A percentile compares a stretch with the other conserved stretches of the same genome.
Conservation (phyloP, 2,888 invertebrate genomes). For the Lypha dubia region DNA sequence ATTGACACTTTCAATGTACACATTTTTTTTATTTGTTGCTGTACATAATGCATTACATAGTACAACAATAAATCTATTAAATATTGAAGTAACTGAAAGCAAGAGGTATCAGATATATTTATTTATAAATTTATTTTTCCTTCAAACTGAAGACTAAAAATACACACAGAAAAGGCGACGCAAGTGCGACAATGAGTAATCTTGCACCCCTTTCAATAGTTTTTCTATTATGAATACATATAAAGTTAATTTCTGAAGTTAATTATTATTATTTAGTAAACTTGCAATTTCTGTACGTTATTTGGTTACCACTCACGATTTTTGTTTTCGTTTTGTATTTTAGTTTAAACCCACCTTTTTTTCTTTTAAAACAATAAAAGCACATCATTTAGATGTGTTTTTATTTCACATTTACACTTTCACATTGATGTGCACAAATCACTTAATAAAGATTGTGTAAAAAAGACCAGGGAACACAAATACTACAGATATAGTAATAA, state of each 20-base stretch:
- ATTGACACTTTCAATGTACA: conserved; percentile 21
- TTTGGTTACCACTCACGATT: conserved; percentile 12
- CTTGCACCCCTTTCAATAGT: conserved; percentile 24
- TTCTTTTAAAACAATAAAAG: conserved; percentile 2
- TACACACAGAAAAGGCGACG: conserved; percentile 51
- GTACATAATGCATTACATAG: conserved; percentile 12
- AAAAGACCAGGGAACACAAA: background rate
- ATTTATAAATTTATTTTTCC: conserved; percentile 59
- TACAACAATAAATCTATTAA: background rate
- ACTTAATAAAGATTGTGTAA: background rate
- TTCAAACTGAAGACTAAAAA: conserved; percentile 59
- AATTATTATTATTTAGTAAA: conserved; percentile 32
- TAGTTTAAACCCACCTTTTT: conserved; percentile 37
- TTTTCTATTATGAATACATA: background rate
- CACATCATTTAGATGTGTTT: background rate
- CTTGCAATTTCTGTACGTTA: conserved; percentile 1
- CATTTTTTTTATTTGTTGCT: conserved; percentile 9
- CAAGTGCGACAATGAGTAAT: conserved; percentile 65
- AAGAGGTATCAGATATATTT: conserved; percentile 68
- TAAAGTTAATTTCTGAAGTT: conserved; percentile 1
- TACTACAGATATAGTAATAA: background rate
- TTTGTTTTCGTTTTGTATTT: conserved; percentile 17
- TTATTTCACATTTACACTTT: conserved; percentile 5
- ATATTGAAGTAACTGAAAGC: background rate
- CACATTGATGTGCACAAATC: background rate